Percentiles rank a stretch among this genome's conserved stretches.
These are phyloP conservation scores for Microtus ochrogaster DNA, from an alignment of 2,113 vertebrate species.

Conservation along the genomic window DNA sequence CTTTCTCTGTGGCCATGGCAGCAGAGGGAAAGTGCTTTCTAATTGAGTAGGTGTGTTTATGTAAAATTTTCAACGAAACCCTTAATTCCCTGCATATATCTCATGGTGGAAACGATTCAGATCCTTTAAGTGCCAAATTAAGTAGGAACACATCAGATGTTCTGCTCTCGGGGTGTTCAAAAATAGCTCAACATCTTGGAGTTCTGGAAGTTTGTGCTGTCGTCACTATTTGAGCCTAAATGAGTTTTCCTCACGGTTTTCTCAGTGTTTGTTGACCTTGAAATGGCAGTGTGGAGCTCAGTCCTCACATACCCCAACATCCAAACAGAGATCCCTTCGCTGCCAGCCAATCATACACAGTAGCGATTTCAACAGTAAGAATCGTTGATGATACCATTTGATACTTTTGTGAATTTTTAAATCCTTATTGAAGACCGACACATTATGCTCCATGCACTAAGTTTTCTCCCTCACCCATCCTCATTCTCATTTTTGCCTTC, in stretches of 20 bases:
- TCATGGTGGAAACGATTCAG: neutral
- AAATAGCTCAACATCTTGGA: slow-evolving; percentile 29
- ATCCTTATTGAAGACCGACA: neutral
- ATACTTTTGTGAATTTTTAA: neutral
- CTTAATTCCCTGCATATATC: neutral
- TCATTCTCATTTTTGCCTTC: neutral
- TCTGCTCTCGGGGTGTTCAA: neutral
- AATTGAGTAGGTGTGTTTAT: neutral
- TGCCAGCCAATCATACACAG: neutral
- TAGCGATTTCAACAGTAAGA: neutral
- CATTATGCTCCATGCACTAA: neutral
- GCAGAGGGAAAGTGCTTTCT: neutral
- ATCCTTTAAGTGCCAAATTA: neutral
- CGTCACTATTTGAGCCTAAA: neutral
- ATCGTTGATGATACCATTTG: neutral
- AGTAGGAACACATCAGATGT: neutral
- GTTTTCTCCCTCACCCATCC: neutral
- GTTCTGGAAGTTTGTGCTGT: slow-evolving; percentile 9
- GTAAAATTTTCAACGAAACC: slow-evolving; percentile 23
- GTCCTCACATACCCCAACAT: neutral
- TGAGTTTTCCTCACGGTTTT: neutral
- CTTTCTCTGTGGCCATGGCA: neutral
- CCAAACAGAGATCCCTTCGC: neutral
- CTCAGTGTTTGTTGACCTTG: neutral
- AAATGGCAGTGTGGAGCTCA: neutral